Percentiles rank a stretch among this genome's conserved stretches.
Evolutionary conservation across 2,888 invertebrate genomes (phyloP).

Genomic region (Phalangium opilio): DNA sequence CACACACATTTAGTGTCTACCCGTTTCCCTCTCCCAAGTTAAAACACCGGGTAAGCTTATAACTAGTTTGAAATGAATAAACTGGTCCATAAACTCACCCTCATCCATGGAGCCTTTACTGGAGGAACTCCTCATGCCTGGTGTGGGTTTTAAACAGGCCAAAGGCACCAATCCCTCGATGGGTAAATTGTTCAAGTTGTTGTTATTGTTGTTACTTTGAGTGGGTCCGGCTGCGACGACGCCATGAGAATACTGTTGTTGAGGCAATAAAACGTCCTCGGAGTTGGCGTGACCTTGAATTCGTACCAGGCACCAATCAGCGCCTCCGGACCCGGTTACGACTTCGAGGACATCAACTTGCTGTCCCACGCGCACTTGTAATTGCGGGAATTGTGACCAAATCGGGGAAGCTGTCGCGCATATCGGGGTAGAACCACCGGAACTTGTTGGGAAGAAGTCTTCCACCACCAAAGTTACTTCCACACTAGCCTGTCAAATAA

Average conservation of each 20-base stretch:
- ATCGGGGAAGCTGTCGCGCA: no score
- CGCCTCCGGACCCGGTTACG: slow-evolving; percentile 39
- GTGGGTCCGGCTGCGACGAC: slow-evolving; percentile 9
- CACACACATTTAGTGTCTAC: no score
- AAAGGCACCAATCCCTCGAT: slow-evolving; percentile 32
- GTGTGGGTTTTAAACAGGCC: slow-evolving; percentile 30
- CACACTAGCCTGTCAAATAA: slow-evolving; percentile 50
- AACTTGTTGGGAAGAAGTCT: slow-evolving; percentile 61
- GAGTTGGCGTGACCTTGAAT: slow-evolving; percentile 17
- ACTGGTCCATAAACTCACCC: no score
- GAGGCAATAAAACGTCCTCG: no score
- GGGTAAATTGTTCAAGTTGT: slow-evolving; percentile 10
- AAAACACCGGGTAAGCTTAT: no score
- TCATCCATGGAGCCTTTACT: slow-evolving; percentile 18
- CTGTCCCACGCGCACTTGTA: slow-evolving; percentile 75
- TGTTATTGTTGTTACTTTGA: background rate
- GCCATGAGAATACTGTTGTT: slow-evolving; percentile 16
- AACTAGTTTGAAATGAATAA: no score
- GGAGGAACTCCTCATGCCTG: slow-evolving; percentile 26
- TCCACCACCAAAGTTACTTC: slow-evolving; percentile 85
- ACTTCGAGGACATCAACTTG: slow-evolving; percentile 78
- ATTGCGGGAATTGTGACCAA: slow-evolving; percentile 40
- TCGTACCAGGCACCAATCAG: slow-evolving; percentile 35
- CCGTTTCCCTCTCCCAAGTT: no score
- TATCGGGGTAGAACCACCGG: slow-evolving; percentile 40